Evolutionary conservation across 2,113 vertebrate species (phyloP).

Genomic region (Microcebus murinus): DNA sequence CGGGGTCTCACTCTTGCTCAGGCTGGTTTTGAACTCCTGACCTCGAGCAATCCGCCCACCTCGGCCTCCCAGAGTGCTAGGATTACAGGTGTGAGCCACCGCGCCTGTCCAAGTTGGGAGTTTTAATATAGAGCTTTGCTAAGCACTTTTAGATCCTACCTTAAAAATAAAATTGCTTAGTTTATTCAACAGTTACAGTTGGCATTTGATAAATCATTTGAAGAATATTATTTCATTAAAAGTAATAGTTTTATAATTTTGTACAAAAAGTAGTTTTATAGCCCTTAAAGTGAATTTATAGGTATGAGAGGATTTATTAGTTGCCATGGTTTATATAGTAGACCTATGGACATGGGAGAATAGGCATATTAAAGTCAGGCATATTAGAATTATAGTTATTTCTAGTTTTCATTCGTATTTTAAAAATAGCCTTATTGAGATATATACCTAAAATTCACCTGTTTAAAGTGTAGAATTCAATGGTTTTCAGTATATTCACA

Average conservation of each 20-base stretch:
- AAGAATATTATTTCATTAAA: slow-evolving; percentile 37
- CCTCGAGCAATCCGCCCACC: no score
- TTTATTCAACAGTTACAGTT: slow-evolving; percentile 22
- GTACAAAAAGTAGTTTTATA: background rate
- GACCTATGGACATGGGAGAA: background rate
- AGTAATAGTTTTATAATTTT: slow-evolving; percentile 13
- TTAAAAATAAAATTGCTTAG: slow-evolving; percentile 41
- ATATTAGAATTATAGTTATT: background rate
- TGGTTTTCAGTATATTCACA: background rate
- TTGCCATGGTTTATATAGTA: background rate
- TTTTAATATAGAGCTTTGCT: slow-evolving; percentile 22
- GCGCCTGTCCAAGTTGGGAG: background rate
- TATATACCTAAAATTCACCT: background rate
- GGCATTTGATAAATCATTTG: background rate
- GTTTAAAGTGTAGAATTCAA: background rate
- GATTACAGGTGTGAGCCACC: no score
- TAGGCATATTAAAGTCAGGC: background rate
- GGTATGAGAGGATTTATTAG: background rate
- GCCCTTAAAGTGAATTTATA: background rate
- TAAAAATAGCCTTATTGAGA: slow-evolving; percentile 13
- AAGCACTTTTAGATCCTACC: background rate
- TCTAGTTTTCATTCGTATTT: slow-evolving; percentile 44
- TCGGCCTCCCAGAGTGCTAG: no score
- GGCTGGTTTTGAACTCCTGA: no score
- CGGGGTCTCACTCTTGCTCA: no score